Evolutionary conservation across 1,140 invertebrate genomes (phyloP).

Genomic region (Rhyzopertha dominica): DNA sequence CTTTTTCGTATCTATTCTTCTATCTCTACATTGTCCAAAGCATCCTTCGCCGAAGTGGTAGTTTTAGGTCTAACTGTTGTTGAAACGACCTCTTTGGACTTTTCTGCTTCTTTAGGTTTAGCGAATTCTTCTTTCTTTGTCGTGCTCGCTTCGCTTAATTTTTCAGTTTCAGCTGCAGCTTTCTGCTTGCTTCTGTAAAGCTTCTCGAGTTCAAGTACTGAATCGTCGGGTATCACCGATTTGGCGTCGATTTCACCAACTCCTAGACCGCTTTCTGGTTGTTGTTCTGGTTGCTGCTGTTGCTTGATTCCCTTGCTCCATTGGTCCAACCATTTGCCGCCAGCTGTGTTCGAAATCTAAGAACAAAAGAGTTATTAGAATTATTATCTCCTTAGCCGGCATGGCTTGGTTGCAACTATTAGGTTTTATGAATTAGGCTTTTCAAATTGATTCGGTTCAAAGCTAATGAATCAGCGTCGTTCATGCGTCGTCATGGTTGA

Average conservation of each 20-base stretch:
- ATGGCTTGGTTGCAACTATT: background rate
- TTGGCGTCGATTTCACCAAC: slow-evolving; percentile 43
- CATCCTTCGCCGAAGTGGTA: slow-evolving; percentile 7
- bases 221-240: slow-evolving; percentile 39
- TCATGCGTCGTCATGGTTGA: no score
- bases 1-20: background rate
- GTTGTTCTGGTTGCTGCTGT: slow-evolving; percentile 8
- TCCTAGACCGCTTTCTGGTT: slow-evolving; percentile 31
- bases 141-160: no score
- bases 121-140: no score
- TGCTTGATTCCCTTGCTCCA: slow-evolving; percentile 30
- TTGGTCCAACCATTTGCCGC: slow-evolving; percentile 29
- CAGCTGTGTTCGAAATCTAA: slow-evolving; percentile 21
- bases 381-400: background rate
- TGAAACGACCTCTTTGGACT: no score
- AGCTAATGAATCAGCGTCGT: no score
- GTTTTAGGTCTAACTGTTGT: slow-evolving; percentile 2
- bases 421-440: background rate
- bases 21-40: slow-evolving; percentile 10
- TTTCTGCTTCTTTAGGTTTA: no score
- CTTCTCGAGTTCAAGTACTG: no score
- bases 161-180: no score
- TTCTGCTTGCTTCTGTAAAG: no score
- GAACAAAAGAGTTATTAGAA: background rate
- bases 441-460: background rate